Evolutionary conservation across 2,113 vertebrate genomes (phyloP), one percentile per base, ranked within the genome.

Genomic region (Arenaria interpres): DNA sequence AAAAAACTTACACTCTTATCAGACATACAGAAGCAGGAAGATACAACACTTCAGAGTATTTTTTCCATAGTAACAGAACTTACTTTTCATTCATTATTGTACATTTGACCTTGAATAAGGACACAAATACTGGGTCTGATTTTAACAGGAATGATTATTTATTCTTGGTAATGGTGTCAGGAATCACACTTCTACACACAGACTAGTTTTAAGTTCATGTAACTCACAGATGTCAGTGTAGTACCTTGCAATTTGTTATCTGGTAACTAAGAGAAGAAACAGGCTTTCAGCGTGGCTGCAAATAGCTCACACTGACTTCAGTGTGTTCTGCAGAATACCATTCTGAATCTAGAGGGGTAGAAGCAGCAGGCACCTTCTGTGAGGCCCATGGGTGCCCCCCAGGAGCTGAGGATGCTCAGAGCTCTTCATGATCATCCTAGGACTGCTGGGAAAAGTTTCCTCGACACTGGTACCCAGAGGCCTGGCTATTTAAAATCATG

Each of bases 381-480:
- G 37, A 39, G 10, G 17, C 24, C 32, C 6, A 4, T 15, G 4
- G 21, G 2, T 63, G 4, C 1, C 7, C 7, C 16, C 3, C 25
- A 62, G 41, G 15, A 71, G 16, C 18, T 86, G 28, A 66, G 28
- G 9, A 33, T 11, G 8, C 32, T 73, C 67, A 66, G 37, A 53
- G 14, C 1, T 83, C 14, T 66, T 60, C 18, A 75, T 64, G 14
- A 80, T 91, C 22, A 33, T 81, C 24, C n/a, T 18, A 78, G 48
- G 7, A 4, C 10, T 4, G 0, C 67, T 39, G 10, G n/a, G 4
- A 20, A 57, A 68, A 64, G 8, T 50, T 74, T 54, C 64, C 16
- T 77, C 50, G 62, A 27, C 15, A 23, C 13, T 56, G 23, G 11
- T 64, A 39, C 14, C 4, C 1, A 53, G 35, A 74, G 9, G 8